Evolutionary conservation across 2,797 vertebrate species (phyloP), one percentile per base, ranked within the genome.

Genomic region (Poliocrania exsul): DNA sequence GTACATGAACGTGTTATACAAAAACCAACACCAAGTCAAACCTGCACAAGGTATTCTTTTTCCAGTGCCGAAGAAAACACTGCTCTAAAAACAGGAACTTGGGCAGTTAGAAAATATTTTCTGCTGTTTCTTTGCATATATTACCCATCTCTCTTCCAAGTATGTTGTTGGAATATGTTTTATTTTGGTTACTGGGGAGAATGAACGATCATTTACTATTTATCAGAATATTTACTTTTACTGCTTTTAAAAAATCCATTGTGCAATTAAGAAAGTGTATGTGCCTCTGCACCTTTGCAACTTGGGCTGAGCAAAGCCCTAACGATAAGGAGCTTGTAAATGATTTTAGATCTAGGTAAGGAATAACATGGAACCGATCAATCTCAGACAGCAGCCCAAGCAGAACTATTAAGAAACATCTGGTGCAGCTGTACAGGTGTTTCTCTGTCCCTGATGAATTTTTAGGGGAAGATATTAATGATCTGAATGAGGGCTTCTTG

Each of bases 391-490:
- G 79, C 70, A 94, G 92, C 26, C 16, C 64, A 82, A 79, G 94
- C 72, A 95, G 93, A 96, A 94, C 66, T 77, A 54, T 79, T 94
- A 73, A 90, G 60, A 92, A 96, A 95, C 94, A 91, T 89, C 95
- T 95, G 91, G 95, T 94, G 71, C 81, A 97, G 49, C 77, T 93
- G 72, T 95, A 81, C 83, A 97, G 94, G 88, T 94, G 86, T 79
- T 92, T 84, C 69, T 67, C 65, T 89, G 83, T 71, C 90, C 88
- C 81, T 72, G 26, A 82, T 88, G 89, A 88, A 90, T 97, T 95
- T 94, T 65, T 4, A 50, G 80, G 31, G 79, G 25, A 69, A 96
- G 88, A 81, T 82, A 90, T 85, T 88, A 96, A 93, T 91, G 86
- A 91, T 81, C 79, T 77, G 84, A 81, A 86, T 47, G 88, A 94